Evolutionary conservation across 2,797 vertebrate species (phyloP).

Genomic region (Helostoma temminkii): DNA sequence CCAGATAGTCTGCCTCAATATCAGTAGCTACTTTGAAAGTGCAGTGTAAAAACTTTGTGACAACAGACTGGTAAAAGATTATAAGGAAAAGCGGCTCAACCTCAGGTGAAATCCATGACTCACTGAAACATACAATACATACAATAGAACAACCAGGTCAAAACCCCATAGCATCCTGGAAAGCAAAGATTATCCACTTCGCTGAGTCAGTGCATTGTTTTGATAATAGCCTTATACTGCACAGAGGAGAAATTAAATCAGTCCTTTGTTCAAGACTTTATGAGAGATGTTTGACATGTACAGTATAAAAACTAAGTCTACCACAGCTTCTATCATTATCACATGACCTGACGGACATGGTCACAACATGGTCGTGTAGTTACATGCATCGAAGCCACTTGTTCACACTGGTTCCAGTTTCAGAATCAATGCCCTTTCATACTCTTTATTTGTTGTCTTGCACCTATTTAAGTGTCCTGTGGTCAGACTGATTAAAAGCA

Average conservation of each 20-base stretch:
- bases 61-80: neutral
- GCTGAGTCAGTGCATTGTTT: neutral
- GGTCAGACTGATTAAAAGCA: constrained; percentile 21
- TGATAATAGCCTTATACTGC: constrained; percentile 13
- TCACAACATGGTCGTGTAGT: neutral
- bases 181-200: neutral
- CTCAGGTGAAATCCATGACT: constrained; percentile 6
- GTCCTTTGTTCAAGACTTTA: constrained; percentile 12
- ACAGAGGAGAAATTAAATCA: neutral
- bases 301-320: neutral
- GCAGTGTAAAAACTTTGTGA: neutral
- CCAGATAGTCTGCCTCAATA: neutral
- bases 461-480: constrained; percentile 28
- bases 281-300: neutral
- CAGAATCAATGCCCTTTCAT: constrained; percentile 20
- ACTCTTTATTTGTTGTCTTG: neutral
- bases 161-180: neutral
- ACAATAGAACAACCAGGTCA: neutral
- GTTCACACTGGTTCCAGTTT: constrained; percentile 13
- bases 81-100: constrained; percentile 1
- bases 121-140: constrained; percentile 22
- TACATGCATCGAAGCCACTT: neutral
- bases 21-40: neutral
- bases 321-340: neutral
- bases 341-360: neutral